Conservation (phyloP, 2,888 invertebrate genomes). For the Chaetogeoica ovagalla region DNA sequence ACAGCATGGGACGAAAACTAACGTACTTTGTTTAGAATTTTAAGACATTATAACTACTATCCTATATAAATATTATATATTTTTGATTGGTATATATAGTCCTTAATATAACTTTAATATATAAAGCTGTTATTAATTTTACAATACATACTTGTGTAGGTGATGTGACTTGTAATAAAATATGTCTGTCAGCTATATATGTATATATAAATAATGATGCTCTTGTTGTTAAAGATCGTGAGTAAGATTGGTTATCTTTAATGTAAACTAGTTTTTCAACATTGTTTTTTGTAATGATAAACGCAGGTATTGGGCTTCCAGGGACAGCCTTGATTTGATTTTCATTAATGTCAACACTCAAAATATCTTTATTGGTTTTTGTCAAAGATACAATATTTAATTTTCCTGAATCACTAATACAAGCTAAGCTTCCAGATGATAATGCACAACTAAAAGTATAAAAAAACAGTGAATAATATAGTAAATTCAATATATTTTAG, state of each 20-base stretch:
- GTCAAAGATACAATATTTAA: conserved; percentile 37
- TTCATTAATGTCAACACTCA: conserved; percentile 22
- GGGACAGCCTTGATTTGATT: conserved; percentile 23
- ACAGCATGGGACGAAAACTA: neutral
- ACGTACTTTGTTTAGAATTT: neutral
- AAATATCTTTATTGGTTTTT: conserved; percentile 19
- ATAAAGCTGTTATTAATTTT: neutral
- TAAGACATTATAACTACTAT: neutral
- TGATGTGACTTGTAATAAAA: conserved; percentile 45
- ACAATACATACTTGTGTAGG: conserved; percentile 37
- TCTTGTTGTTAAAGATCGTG: neutral
- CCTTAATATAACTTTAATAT: no score
- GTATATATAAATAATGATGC: conserved; percentile 38
- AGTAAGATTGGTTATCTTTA: conserved; percentile 18
- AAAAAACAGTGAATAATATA: neutral
- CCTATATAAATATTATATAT: neutral
- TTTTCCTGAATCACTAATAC: conserved; percentile 24
- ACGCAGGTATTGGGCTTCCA: conserved; percentile 46
- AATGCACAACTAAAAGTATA: conserved; percentile 42
- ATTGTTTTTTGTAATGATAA: conserved; percentile 41
- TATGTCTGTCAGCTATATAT: conserved; percentile 48
- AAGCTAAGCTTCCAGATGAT: conserved; percentile 41
- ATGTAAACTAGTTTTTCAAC: conserved; percentile 38
- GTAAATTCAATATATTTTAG: neutral
- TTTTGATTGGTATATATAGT: neutral